A percentile compares a stretch with the other conserved stretches of the same genome.
phyloP scores from a whole-genome alignment of 2,113 vertebrate genomes.

The Ursus arctos region DNA sequence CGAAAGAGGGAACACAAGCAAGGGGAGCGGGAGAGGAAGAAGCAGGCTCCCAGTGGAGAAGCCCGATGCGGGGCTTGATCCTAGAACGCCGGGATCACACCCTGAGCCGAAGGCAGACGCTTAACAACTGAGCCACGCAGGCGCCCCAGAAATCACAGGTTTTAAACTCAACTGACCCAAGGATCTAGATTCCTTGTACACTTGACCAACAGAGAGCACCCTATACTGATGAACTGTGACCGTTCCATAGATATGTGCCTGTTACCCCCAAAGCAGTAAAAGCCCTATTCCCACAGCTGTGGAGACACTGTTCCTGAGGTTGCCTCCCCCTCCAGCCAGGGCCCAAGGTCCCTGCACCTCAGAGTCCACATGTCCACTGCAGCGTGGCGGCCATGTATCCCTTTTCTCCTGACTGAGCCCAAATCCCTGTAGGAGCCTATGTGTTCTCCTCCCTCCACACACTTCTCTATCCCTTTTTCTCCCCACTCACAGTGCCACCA shows the following conservation, averaged over 20 bases:
- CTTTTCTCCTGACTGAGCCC: background rate
- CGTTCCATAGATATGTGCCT: accelerated
- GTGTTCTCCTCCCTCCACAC: background rate
- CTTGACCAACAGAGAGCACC: background rate
- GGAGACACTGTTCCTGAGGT: background rate
- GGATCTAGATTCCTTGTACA: background rate
- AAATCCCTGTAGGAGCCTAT: background rate
- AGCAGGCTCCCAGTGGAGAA: too few species aligned
- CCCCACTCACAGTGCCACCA: background rate
- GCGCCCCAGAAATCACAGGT: background rate
- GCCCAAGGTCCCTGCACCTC: background rate
- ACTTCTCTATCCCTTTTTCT: background rate
- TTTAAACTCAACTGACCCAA: background rate
- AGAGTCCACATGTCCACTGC: background rate
- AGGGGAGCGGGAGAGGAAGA: too few species aligned
- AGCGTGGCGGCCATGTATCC: accelerated
- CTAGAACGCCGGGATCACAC: too few species aligned
- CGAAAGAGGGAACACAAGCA: too few species aligned
- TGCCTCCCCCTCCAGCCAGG: background rate
- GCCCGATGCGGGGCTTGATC: too few species aligned
- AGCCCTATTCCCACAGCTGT: accelerated
- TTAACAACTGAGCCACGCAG: too few species aligned
- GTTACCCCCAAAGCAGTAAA: background rate
- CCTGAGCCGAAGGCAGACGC: too few species aligned
- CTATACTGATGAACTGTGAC: background rate